Evolutionary conservation across 1,140 invertebrate genomes (phyloP), one percentile per base, ranked within the genome.

Genomic region (Aphelenchoides fujianensis): DNA sequence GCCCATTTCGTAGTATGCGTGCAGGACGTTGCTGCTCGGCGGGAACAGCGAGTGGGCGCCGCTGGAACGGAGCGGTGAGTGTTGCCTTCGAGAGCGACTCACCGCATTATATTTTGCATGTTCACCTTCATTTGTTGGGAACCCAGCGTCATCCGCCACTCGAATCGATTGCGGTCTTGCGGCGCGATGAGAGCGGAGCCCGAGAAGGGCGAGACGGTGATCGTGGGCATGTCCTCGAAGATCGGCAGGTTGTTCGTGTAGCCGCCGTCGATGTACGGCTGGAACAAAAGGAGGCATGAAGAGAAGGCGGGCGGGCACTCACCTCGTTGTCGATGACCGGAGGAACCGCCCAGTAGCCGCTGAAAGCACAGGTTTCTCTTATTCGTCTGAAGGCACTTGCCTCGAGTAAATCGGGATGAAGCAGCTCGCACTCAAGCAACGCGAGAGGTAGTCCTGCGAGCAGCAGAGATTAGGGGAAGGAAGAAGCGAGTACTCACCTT

Each of bases 181-280:
- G 79, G 74, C 52, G 75, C 59, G 28, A 81, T 77, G 9, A 70
- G 71, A 7, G 79, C 79, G 9, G 63, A 68, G 3, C 76, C 73
- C 37, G 76, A 79, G 75, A 86, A 86, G 1, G 86, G 86, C 1
- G 84, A 85, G 2, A 87, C 78, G 9, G 79, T 82, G 3, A 87
- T 80, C 1, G 86, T 87, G 0, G 72, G 62, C 5, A 85, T 82
- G n/a, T 84, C 80, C 0, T 72, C 48, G 68, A 86, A 86, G n/a
- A 71, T 41, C 0, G 84, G 77, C 69, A 87, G 70, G 71, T 87
- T 87, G 75, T 86, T 82, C 0, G 85, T 82, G 59, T 85, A 78
- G 3, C 85, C 86, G 3, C 86, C 86, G 72, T 87, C 86, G 48
- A 84, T 85, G 71, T 82, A 87, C 31, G 74, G 70, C 85, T 87